These are phyloP conservation scores for Bothrops jararaca DNA, from an alignment of 2,113 vertebrate species.

Conservation along the genomic window DNA sequence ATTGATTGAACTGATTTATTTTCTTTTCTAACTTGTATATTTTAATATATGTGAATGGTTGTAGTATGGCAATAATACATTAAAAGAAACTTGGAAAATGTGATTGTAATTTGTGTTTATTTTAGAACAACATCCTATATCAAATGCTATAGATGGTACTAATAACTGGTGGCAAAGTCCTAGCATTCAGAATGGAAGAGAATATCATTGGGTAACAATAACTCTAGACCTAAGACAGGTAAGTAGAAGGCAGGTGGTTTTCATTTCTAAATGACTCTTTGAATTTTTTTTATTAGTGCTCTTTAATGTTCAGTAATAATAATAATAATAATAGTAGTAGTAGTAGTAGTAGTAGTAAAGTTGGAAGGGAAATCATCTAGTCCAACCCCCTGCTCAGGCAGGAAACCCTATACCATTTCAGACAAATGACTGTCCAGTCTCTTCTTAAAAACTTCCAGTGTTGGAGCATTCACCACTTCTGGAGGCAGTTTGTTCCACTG, in stretches of 20 bases:
- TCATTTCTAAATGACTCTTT: background rate
- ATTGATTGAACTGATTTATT: fast-evolving
- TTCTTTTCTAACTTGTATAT: background rate
- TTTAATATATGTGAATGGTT: fast-evolving
- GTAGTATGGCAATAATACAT: background rate
- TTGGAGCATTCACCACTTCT: too few species aligned
- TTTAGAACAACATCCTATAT: constrained; percentile 89
- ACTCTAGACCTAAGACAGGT: constrained; percentile 95
- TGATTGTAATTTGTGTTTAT: constrained; percentile 32
- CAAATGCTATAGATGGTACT: constrained; percentile 89
- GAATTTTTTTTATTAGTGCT: background rate
- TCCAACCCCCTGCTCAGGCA: too few species aligned
- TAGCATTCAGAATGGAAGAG: constrained; percentile 92
- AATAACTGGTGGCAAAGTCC: constrained; percentile 99
- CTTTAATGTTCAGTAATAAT: background rate
- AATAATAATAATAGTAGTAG: too few species aligned
- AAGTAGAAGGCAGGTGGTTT: constrained; percentile 28
- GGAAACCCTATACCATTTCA: too few species aligned
- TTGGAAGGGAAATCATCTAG: too few species aligned
- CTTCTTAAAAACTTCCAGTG: too few species aligned
- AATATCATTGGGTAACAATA: constrained; percentile 93
- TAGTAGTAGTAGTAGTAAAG: too few species aligned
- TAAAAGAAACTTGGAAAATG: background rate
- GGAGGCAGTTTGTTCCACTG: too few species aligned
- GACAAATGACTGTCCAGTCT: too few species aligned